Evolutionary conservation across 2,113 vertebrate genomes (phyloP).

Genomic region (Vidua chalybeata): DNA sequence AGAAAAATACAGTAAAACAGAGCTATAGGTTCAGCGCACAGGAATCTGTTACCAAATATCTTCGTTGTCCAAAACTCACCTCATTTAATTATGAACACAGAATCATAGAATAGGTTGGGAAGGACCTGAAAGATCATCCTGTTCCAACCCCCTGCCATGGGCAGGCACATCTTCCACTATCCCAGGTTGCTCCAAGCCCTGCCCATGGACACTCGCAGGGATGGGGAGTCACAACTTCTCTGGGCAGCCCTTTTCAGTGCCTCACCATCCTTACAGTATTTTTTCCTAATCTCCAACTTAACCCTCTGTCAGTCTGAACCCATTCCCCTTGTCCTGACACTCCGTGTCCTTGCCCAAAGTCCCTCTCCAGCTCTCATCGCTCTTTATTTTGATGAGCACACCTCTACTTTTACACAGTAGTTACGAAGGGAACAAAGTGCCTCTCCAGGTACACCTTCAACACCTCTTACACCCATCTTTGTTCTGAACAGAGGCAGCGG

Average conservation of each 20-base stretch:
- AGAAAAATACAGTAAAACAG: neutral
- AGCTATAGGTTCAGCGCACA: neutral
- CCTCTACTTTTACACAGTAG: neutral
- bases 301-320: neutral
- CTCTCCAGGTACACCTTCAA: accelerated
- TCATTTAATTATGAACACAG: too few species aligned
- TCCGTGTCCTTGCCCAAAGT: neutral
- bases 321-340: neutral
- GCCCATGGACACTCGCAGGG: neutral
- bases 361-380: neutral
- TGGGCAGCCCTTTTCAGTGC: neutral
- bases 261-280: neutral
- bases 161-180: neutral
- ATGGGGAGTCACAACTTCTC: neutral
- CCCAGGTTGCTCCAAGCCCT: neutral
- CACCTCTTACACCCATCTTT: accelerated
- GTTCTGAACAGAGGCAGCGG: neutral
- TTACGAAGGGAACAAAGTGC: accelerated
- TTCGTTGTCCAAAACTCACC: neutral
- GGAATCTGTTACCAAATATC: neutral
- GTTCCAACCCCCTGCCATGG: neutral
- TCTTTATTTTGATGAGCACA: neutral
- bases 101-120: neutral
- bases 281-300: neutral
- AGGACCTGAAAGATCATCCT: neutral